Percentiles rank a stretch among this genome's conserved stretches.
Conservation (phyloP, 2,888 invertebrate genomes). For the Pterobdella sp. region DNA sequence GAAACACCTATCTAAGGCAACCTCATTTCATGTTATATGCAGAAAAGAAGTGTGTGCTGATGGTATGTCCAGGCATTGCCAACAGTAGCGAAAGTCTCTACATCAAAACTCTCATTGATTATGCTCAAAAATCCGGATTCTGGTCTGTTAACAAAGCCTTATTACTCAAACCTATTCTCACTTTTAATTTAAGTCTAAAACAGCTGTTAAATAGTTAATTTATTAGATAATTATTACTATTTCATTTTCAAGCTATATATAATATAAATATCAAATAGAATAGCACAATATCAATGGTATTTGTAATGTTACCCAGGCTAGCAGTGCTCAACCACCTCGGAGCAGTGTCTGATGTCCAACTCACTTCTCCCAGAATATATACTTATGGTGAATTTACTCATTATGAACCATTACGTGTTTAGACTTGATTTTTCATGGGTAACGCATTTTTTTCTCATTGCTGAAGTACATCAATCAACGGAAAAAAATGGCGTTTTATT, state of each 20-base stretch:
- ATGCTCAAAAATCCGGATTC: slow-evolving; percentile 69
- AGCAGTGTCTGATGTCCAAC: slow-evolving; percentile 72
- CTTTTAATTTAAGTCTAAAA: neutral
- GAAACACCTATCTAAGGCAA: too few relatives aligned
- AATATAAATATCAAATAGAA: neutral
- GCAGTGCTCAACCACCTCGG: slow-evolving; percentile 90
- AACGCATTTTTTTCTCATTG: too few relatives aligned
- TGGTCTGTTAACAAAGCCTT: slow-evolving; percentile 37
- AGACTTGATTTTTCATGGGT: too few relatives aligned
- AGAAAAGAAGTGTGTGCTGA: slow-evolving; percentile 42
- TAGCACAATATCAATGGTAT: slow-evolving; percentile 47
- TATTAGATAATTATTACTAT: neutral
- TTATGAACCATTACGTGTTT: too few relatives aligned
- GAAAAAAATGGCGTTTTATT: too few relatives aligned
- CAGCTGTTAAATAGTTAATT: neutral
- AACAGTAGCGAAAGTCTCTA: slow-evolving; percentile 90
- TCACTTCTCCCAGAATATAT: slow-evolving; percentile 80
- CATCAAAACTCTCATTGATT: slow-evolving; percentile 82
- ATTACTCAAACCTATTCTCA: neutral
- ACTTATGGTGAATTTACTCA: slow-evolving; percentile 83
- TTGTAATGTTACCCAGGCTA: too few relatives aligned
- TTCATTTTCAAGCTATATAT: neutral
- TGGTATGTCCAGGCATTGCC: slow-evolving; percentile 65
- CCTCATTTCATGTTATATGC: neutral
- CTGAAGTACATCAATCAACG: too few relatives aligned